These are phyloP conservation scores for Pyrgus malvae DNA, from an alignment of 2,888 invertebrate genomes.

Conservation along the genomic window DNA sequence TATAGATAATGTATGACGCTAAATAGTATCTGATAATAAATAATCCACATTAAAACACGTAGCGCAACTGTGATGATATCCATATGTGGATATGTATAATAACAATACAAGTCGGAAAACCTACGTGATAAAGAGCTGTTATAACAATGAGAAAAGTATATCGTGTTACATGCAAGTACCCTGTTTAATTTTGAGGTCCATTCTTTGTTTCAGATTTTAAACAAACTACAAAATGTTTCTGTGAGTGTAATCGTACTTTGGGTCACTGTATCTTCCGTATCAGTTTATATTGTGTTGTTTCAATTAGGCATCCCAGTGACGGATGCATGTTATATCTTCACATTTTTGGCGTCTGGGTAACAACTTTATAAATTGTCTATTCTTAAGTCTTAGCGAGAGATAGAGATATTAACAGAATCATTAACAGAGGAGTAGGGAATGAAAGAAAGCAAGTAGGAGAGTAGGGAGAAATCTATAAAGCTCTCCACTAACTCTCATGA, in stretches of 20 bases:
- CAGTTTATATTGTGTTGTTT: background rate
- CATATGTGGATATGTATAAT: constrained; percentile 16
- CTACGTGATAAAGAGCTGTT: constrained; percentile 7
- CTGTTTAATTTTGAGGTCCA: constrained; percentile 2
- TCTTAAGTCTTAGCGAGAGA: too few relatives aligned
- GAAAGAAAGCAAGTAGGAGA: too few relatives aligned
- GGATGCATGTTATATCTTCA: background rate
- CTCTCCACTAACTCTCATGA: too few relatives aligned
- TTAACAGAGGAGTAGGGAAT: too few relatives aligned
- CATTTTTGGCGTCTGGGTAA: background rate
- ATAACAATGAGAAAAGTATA: constrained; percentile 4
- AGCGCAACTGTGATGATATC: constrained; percentile 31
- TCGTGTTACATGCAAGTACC: constrained; percentile 6
- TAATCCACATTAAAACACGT: constrained; percentile 50
- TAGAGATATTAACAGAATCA: too few relatives aligned
- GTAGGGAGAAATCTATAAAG: too few relatives aligned
- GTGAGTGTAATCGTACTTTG: background rate
- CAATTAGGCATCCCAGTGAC: background rate
- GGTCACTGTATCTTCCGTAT: background rate
- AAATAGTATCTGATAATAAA: constrained; percentile 49
- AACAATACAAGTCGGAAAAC: constrained; percentile 19
- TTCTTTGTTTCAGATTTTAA: constrained; percentile 5
- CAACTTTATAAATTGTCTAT: constrained; percentile 56
- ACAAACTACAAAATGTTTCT: constrained; percentile 3
- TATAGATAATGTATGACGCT: constrained; percentile 63